Conservation (phyloP, 30 jellyfish, hydroid and myxozoan genomes). For the Chironex yamaguchii region DNA sequence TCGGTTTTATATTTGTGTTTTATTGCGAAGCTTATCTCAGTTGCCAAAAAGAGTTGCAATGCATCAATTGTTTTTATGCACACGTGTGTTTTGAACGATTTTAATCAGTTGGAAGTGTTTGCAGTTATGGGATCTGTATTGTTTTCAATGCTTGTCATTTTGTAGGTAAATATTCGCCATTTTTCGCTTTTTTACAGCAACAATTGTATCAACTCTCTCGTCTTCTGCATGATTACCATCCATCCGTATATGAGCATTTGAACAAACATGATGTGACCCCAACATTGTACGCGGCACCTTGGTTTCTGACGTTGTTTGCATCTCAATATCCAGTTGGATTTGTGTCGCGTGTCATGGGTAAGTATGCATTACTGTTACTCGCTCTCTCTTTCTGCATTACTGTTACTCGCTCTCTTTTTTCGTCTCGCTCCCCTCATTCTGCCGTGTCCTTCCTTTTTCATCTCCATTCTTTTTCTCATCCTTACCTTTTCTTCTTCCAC, state of each 20-base stretch:
- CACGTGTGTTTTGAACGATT: no score
- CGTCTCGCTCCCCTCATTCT: no score
- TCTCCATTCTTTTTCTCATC: no score
- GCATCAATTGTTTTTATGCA: no score
- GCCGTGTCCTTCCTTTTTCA: no score
- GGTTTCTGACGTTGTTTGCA: constrained; percentile 96
- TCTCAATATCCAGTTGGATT: constrained; percentile 96
- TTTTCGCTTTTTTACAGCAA: constrained; percentile 74
- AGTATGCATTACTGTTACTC: not conserved
- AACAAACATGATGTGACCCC: constrained; percentile 96
- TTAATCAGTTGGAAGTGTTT: no score
- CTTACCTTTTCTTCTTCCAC: no score
- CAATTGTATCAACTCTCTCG: constrained; percentile 95
- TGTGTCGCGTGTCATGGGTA: constrained; percentile 93
- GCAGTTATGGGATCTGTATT: no score
- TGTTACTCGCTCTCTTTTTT: not conserved
- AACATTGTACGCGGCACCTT: constrained; percentile 97
- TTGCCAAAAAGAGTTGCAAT: no score
- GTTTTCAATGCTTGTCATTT: not conserved
- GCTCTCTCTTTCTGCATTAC: not conserved
- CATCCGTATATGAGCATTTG: constrained; percentile 85
- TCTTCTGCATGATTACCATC: constrained; percentile 93
- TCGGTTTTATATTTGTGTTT: no score
- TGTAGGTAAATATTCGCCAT: not conserved
- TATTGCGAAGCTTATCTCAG: no score